Evolutionary conservation across 2,797 vertebrate species (phyloP), one percentile per base, ranked within the genome.

Genomic region (Huso huso): DNA sequence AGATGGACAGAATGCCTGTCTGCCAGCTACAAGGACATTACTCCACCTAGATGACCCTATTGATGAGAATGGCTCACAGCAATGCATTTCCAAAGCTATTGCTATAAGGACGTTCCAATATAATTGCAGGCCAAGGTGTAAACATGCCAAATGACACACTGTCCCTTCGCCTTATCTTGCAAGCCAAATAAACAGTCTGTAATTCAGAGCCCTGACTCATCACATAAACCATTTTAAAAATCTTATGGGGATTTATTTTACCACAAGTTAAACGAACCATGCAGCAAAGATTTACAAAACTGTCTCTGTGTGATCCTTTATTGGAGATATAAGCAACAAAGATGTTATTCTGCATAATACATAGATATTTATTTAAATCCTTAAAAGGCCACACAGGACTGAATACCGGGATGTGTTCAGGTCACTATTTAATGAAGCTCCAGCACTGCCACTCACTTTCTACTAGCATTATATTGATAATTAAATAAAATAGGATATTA

Each of bases 241-340:
- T 70, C 65, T 68, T 70, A 55, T 60, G 23, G 50, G 50, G 76
- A 79, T 73, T 15, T 55, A 1, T 62, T 1, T 72, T 62, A 70
- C 77, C 63, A 73, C 59, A 69, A 69, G 72, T 76, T 77, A 76
- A 82, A 81, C 77, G 80, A 82, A 73, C 75, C 79, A 51, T 69
- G 71, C 75, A 66, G 80, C 76, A 75, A 82, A 81, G 76, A 76
- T 70, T 10, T 71, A 73, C 78, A 77, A 78, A 71, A 77, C 73
- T 68, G 76, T 66, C 64, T 76, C 67, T 75, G 70, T 69, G 64
- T 78, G 75, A 73, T 74, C 64, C 73, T 73, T 77, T 75, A 74
- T 80, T 75, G 71, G 71, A 79, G 78, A 86, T 78, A 73, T 74
- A 74, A 55, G 67, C 59, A 71, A 64, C 51, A 71, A 68, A 65